Percentiles rank a stretch among this genome's conserved stretches.
These are phyloP conservation scores for Papilio xuthus DNA, from an alignment of 1,140 invertebrate genomes.

Conservation along the genomic window DNA sequence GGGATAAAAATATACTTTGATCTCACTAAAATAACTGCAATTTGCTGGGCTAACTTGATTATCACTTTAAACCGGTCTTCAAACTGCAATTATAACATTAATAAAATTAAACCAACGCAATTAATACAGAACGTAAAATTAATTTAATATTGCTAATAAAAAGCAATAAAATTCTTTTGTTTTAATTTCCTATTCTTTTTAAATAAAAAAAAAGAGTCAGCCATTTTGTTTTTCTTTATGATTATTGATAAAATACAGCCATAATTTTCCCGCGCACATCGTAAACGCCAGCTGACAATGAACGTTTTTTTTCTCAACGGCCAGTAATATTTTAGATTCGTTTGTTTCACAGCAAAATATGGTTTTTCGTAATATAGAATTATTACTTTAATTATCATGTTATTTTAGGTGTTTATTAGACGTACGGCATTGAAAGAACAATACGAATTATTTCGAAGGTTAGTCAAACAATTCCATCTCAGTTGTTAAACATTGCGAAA, in stretches of 20 bases:
- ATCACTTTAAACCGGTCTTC: conserved; percentile 5
- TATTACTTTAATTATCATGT: conserved; percentile 10
- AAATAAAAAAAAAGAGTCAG: not conserved
- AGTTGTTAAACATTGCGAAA: conserved; percentile 23
- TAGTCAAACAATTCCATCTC: conserved; percentile 14
- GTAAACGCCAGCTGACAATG: conserved; percentile 25
- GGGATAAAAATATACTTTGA: conserved; percentile 1
- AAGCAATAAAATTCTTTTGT: conserved; percentile 1
- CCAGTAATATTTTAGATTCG: conserved; percentile 13
- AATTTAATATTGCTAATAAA: conserved; percentile 4
- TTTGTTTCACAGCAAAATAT: not conserved
- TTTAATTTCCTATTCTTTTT: not conserved
- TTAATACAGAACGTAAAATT: not conserved
- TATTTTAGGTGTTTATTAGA: conserved; percentile 12
- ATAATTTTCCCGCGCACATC: conserved; percentile 32
- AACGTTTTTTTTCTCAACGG: conserved; percentile 14
- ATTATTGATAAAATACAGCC: conserved; percentile 10
- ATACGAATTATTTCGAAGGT: conserved; percentile 21
- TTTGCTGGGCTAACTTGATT: not conserved
- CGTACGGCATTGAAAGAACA: not conserved
- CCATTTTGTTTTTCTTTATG: conserved; percentile 14
- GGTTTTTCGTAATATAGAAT: not conserved
- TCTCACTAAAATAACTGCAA: not conserved
- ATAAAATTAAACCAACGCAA: conserved; percentile 16
- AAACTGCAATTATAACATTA: not conserved